These are phyloP conservation scores for Amblyraja radiata DNA, from an alignment of 2,797 vertebrate species.

Conservation along the genomic window DNA sequence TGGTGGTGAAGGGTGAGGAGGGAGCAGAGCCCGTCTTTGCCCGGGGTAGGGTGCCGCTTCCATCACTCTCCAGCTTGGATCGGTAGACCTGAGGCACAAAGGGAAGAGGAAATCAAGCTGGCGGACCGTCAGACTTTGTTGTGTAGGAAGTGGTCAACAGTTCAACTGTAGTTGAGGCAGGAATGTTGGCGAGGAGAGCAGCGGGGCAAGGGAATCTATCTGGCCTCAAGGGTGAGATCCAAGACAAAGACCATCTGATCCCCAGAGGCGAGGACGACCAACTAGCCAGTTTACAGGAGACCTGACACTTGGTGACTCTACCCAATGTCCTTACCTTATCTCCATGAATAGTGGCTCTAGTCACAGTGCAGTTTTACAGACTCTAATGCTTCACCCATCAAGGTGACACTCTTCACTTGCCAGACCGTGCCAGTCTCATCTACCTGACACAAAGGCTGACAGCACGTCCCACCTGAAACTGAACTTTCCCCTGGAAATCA, in stretches of 20 bases:
- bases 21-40: conserved; percentile 63
- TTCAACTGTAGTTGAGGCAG: too few species aligned
- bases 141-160: neutral
- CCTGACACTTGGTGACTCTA: too few species aligned
- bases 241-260: too few species aligned
- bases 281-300: too few species aligned
- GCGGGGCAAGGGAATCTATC: too few species aligned
- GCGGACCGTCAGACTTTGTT: neutral
- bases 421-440: neutral
- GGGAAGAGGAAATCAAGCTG: neutral
- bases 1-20: conserved; percentile 67
- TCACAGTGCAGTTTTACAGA: neutral
- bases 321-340: neutral
- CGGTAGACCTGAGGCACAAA: conserved; percentile 69
- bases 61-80: conserved; percentile 71
- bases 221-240: too few species aligned
- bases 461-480: neutral
- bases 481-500: neutral
- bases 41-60: conserved; percentile 52
- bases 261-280: too few species aligned
- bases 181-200: too few species aligned
- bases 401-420: neutral
- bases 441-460: neutral
- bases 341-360: neutral
- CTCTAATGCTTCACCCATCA: too few species aligned